Evolutionary conservation across 2,888 invertebrate species (phyloP).

Genomic region (Tortricodes alternella): DNA sequence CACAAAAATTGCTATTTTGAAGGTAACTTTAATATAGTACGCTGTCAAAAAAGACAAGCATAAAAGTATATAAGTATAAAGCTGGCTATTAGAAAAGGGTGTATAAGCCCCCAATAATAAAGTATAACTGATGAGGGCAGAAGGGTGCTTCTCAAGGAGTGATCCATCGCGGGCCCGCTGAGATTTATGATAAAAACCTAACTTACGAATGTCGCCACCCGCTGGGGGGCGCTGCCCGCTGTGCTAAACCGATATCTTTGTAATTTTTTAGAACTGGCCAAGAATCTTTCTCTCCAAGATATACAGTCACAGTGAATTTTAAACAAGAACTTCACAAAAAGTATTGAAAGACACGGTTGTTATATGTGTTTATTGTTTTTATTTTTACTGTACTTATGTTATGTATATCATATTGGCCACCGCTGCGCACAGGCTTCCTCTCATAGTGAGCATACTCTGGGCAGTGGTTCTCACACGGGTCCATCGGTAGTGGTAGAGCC

Average conservation of each 20-base stretch:
- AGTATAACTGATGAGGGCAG: constrained; percentile 57
- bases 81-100: constrained; percentile 43
- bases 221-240: constrained; percentile 40
- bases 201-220: constrained; percentile 64
- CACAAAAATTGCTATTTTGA: no score
- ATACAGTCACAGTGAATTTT: no score
- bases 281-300: no score
- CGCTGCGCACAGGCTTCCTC: no score
- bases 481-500: no score
- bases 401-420: no score
- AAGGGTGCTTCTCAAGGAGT: constrained; percentile 44
- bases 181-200: constrained; percentile 68
- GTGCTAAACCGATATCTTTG: constrained; percentile 12
- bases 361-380: no score
- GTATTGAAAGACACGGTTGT: no score
- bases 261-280: constrained; percentile 6
- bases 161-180: constrained; percentile 56
- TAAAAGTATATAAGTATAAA: constrained; percentile 1
- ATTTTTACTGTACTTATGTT: no score
- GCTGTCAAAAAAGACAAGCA: background rate
- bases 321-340: no score
- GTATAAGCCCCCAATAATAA: constrained; percentile 61
- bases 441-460: no score
- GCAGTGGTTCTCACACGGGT: no score
- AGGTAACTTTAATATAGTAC: background rate